Conservation (phyloP, 2,888 invertebrate genomes). For the Cyclophora albipunctata region DNA sequence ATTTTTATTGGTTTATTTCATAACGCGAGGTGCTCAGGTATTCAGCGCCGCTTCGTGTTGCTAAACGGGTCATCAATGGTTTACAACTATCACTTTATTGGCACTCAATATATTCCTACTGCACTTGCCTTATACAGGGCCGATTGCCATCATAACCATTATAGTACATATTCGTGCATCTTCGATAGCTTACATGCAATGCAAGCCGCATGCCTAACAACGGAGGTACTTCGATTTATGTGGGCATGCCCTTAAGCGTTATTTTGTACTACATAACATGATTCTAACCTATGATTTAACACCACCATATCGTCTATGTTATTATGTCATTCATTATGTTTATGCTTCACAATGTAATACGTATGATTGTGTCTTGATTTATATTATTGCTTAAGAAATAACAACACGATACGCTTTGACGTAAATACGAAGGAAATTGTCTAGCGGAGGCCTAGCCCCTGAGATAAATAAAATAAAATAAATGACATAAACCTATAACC, state of each 20-base stretch:
- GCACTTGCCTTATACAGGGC: not conserved
- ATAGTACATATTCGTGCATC: not conserved
- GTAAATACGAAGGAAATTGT: too few species aligned
- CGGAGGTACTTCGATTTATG: not conserved
- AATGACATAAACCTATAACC: too few species aligned
- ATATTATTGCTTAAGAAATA: too few species aligned
- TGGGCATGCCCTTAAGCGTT: slow-evolving; percentile 2
- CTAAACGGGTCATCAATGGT: slow-evolving; percentile 32
- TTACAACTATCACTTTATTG: slow-evolving; percentile 35
- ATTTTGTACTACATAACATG: not conserved
- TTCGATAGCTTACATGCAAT: slow-evolving; percentile 9
- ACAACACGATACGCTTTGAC: too few species aligned
- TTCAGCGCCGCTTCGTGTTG: slow-evolving; percentile 39
- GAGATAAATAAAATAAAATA: too few species aligned
- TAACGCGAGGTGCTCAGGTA: slow-evolving; percentile 36
- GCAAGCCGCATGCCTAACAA: slow-evolving; percentile 7
- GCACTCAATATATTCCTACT: slow-evolving; percentile 6
- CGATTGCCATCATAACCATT: slow-evolving; percentile 7
- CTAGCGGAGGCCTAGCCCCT: too few species aligned
- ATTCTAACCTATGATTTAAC: slow-evolving; percentile 3
- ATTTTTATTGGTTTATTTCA: slow-evolving; percentile 29
- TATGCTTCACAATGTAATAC: slow-evolving; percentile 10
- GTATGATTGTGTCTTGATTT: not conserved
- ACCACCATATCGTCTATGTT: not conserved
- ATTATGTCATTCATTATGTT: slow-evolving; percentile 2